Evolutionary conservation across 2,797 vertebrate species (phyloP).

Genomic region (Catharus ustulatus): DNA sequence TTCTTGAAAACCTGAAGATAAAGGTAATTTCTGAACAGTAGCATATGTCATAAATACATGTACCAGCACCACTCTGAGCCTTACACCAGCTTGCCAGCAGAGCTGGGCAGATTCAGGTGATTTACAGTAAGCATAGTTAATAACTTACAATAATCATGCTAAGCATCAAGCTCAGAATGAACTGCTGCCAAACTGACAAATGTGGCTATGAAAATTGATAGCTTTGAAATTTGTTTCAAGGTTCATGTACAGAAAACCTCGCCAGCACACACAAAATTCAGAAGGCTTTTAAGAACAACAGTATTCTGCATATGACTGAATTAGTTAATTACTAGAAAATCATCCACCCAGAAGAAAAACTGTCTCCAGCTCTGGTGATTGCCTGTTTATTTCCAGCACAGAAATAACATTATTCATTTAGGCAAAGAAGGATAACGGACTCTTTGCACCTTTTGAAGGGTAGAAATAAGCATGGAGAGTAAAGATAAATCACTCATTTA

Average conservation of each 20-base stretch:
- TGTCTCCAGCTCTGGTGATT: neutral
- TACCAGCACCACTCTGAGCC: neutral
- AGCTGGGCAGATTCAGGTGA: neutral
- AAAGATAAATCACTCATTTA: neutral
- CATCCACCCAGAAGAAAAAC: neutral
- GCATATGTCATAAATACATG: neutral
- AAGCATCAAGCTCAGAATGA: conserved; percentile 43
- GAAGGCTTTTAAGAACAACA: neutral
- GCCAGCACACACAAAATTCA: neutral
- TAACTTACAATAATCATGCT: conserved; percentile 40
- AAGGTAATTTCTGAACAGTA: conserved; percentile 9
- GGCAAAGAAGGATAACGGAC: neutral
- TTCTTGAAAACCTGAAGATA: neutral
- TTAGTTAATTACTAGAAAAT: neutral
- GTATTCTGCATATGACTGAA: neutral
- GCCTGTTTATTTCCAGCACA: neutral
- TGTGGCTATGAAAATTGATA: conserved; percentile 12
- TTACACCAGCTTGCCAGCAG: neutral
- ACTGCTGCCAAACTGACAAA: conserved; percentile 45
- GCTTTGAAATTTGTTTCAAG: conserved; percentile 41
- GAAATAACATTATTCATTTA: neutral
- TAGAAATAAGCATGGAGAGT: neutral
- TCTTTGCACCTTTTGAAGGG: neutral
- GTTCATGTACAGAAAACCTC: neutral
- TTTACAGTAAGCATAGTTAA: conserved; percentile 6